These are phyloP conservation scores for Thaumatotibia leucotreta DNA, from an alignment of 1,140 invertebrate genomes.

Conservation along the genomic window DNA sequence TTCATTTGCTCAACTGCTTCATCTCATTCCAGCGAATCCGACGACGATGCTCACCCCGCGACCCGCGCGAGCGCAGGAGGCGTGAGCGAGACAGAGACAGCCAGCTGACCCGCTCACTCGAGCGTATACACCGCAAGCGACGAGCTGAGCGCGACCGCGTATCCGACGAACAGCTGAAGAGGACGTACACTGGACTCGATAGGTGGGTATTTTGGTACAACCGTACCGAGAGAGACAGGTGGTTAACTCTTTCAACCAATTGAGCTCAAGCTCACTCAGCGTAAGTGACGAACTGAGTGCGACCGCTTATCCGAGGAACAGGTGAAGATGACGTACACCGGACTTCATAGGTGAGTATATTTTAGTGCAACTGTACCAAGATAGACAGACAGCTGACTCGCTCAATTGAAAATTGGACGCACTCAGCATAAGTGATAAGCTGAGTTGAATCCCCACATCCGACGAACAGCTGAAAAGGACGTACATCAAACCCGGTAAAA, in stretches of 20 bases:
- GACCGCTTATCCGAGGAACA: conserved; percentile 67
- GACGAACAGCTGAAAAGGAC: conserved; percentile 78
- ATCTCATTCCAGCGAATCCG: conserved; percentile 39
- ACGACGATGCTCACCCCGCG: conserved; percentile 42
- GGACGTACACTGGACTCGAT: conserved; percentile 80
- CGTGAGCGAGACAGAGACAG: conserved; percentile 40
- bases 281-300: conserved; percentile 53
- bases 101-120: conserved; percentile 63
- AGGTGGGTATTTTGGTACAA: too few species aligned
- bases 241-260: conserved; percentile 60
- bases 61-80: conserved; percentile 30
- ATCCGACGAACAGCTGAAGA: conserved; percentile 75
- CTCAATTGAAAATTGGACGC: conserved; percentile 66
- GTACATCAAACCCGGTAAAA: conserved; percentile 80
- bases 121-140: conserved; percentile 67
- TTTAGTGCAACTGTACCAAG: too few species aligned
- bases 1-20: neutral
- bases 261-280: conserved; percentile 71
- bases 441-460: conserved; percentile 41
- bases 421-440: conserved; percentile 64
- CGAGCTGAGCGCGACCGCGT: conserved; percentile 47
- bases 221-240: conserved; percentile 45
- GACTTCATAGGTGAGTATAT: conserved; percentile 79
- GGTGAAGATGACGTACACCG: conserved; percentile 80
- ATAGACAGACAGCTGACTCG: conserved; percentile 52